Percentiles rank a stretch among this genome's conserved stretches.
These are phyloP conservation scores for Chrysolina haemoptera DNA, from an alignment of 2,888 invertebrate species.

Conservation along the genomic window DNA sequence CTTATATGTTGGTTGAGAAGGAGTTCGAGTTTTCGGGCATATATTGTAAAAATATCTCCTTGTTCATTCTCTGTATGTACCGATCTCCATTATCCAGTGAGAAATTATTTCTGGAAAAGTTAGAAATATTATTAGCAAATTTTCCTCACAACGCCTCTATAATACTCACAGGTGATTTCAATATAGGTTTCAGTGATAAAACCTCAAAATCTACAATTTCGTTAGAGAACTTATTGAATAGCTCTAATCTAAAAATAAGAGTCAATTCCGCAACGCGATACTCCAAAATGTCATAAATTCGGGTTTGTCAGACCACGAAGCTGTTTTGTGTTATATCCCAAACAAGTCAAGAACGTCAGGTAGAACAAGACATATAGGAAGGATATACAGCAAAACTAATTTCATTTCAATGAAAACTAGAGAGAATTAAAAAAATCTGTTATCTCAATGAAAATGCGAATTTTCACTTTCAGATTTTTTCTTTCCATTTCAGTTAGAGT, in stretches of 20 bases:
- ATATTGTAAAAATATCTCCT: constrained; percentile 21
- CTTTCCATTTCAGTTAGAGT: too few relatives aligned
- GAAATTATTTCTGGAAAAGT: constrained; percentile 11
- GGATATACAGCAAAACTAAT: too few relatives aligned
- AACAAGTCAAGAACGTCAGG: neutral
- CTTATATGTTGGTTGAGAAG: constrained; percentile 17
- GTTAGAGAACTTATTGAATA: constrained; percentile 10
- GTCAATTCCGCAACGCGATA: constrained; percentile 21
- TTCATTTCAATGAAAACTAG: neutral
- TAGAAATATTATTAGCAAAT: neutral
- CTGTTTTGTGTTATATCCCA: constrained; percentile 16
- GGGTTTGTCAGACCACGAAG: constrained; percentile 11
- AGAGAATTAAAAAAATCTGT: too few relatives aligned
- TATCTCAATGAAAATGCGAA: too few relatives aligned
- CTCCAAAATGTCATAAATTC: constrained; percentile 1
- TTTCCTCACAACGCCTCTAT: constrained; percentile 8
- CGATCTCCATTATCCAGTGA: constrained; percentile 22
- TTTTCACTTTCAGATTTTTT: too few relatives aligned
- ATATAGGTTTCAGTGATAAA: neutral
- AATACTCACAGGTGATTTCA: constrained; percentile 14
- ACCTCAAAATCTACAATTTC: constrained; percentile 8
- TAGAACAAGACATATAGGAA: neutral
- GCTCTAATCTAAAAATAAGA: constrained; percentile 2
- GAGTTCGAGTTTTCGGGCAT: constrained; percentile 22
- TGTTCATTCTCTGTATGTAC: constrained; percentile 10